These are phyloP conservation scores for Tetramorium bicarinatum DNA, from an alignment of 2,888 invertebrate genomes.

Conservation along the genomic window DNA sequence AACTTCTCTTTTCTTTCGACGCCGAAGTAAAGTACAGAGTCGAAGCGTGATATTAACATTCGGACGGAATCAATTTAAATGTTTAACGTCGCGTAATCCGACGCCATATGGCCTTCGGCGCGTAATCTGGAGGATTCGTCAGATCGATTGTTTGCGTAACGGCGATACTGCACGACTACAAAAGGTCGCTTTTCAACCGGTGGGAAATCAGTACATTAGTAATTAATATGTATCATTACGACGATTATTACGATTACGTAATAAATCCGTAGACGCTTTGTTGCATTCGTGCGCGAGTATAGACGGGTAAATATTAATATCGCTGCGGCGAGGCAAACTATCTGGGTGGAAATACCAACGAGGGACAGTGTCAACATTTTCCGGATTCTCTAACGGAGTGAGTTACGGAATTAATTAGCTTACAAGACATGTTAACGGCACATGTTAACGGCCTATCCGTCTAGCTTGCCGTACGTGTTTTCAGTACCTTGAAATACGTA, in stretches of 20 bases:
- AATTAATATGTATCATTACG: constrained; percentile 9
- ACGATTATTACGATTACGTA: not conserved
- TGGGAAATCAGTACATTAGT: not conserved
- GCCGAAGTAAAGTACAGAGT: not conserved
- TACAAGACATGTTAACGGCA: constrained; percentile 22
- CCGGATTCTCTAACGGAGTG: not conserved
- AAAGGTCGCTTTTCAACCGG: not conserved
- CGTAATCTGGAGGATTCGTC: constrained; percentile 40
- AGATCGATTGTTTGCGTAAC: constrained; percentile 44
- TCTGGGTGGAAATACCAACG: constrained; percentile 9
- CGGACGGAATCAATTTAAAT: constrained; percentile 23
- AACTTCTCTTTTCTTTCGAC: not conserved
- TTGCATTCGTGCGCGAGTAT: not conserved
- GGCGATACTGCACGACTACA: not conserved
- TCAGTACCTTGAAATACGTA: not conserved
- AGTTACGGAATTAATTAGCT: constrained; percentile 52
- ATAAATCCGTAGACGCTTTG: not conserved
- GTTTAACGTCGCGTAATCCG: not conserved
- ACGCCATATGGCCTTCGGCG: constrained; percentile 44
- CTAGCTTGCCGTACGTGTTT: not conserved
- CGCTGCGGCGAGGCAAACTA: not conserved
- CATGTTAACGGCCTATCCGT: not conserved
- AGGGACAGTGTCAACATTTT: constrained; percentile 39
- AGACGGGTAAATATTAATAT: constrained; percentile 13
- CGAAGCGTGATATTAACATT: not conserved